phyloP scores from a whole-genome alignment of 1,140 invertebrate species.

The Diachasmimorpha longicaudata region DNA sequence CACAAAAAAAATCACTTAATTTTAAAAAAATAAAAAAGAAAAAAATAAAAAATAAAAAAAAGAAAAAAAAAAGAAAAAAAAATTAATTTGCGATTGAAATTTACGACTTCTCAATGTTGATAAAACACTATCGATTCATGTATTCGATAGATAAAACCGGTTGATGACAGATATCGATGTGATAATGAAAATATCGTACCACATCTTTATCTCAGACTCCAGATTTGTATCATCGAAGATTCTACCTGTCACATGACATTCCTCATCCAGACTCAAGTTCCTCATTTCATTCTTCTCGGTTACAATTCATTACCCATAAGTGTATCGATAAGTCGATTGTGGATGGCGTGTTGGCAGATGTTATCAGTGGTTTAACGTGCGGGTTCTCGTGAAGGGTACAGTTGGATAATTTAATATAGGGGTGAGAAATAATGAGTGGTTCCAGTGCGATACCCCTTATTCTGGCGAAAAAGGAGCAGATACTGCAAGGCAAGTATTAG shows the following conservation, averaged over 20 bases:
- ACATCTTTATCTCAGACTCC: not conserved
- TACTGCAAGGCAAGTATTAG: constrained; percentile 21
- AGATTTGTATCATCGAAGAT: not conserved
- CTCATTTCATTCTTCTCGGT: not conserved
- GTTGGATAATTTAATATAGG: not conserved
- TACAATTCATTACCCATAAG: not conserved
- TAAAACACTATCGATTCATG: not conserved
- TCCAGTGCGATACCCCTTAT: constrained; percentile 23
- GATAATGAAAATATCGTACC: not conserved
- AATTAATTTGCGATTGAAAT: not conserved
- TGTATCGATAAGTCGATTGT: constrained; percentile 20
- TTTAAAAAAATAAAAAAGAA: not conserved
- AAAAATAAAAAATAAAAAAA: not conserved
- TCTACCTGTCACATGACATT: not conserved
- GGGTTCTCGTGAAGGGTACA: not conserved
- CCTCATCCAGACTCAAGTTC: not conserved
- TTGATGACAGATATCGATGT: not conserved
- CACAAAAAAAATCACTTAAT: too few relatives aligned
- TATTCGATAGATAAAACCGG: not conserved
- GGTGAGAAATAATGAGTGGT: constrained; percentile 18
- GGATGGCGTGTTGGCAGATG: not conserved
- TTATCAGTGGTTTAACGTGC: constrained; percentile 13
- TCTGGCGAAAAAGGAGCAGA: constrained; percentile 21
- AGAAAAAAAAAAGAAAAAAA: too few relatives aligned
- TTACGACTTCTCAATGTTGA: not conserved